Evolutionary conservation across 2,113 vertebrate species (phyloP), one percentile per base, ranked within the genome.

Genomic region (Mirounga angustirostris): DNA sequence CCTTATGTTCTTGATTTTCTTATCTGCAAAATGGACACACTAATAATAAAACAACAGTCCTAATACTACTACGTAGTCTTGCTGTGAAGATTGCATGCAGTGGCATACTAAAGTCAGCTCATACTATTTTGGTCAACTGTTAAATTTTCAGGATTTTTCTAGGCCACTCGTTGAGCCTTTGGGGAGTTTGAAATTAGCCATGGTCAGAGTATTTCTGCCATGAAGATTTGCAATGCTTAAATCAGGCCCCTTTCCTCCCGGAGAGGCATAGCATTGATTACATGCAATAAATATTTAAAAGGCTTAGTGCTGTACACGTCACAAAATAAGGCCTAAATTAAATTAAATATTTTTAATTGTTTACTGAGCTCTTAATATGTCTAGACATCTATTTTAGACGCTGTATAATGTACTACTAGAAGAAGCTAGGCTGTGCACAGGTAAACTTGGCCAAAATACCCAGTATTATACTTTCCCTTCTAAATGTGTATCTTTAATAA

Each of bases 401-500:
- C n/a, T 24, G 16, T 43, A 30, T 76, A 59, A 83, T 33, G 52
- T n/a, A n/a, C 18, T 50, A 5, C n/a, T 63, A 21, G 78, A 78
- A 78, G 59, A 89, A 22, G 58, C 4, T 5, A 36, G 43, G 5
- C 36, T 91, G 24, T 65, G 76, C 9, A 85, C 22, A 8, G 58
- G 11, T 73, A 93, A 86, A 73, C 52, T 71, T 93, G 22, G 11
- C 36, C 67, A 95, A 88, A 84, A 90, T 46, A 88, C 11, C 56
- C 73, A 19, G 92, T 79, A 33, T 43, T 78, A 50, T 82, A n/a
- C 12, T 93, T 83, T 83, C 40, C 78, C 94, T 95, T 85, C 28
- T 79, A 71, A 95, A 85, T 83, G 52, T 7, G 16, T 67, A 61
- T 56, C 59, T 82, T 88, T 96, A 86, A 94, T 10, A 93, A 79